Conservation (phyloP, 2,113 vertebrate species). For the Rhabdomys dilectus region DNA sequence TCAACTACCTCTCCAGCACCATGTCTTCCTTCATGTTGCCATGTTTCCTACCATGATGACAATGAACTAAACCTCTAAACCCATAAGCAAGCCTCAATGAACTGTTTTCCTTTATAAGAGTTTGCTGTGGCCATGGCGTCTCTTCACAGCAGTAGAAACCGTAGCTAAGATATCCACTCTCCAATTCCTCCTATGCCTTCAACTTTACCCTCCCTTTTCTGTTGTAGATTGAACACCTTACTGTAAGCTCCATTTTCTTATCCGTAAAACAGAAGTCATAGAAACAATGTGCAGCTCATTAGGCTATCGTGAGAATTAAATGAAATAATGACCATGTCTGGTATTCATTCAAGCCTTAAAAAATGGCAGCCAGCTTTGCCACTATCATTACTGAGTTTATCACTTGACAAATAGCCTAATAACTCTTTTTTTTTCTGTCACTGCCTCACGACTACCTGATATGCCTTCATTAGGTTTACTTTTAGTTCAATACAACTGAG, state of each 20-base stretch:
- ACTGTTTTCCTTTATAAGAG: not conserved
- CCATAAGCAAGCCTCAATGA: not conserved
- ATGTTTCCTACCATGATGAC: not conserved
- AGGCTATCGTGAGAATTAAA: not conserved
- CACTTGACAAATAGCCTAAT: slow-evolving; percentile 31
- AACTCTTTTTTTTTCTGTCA: slow-evolving; percentile 14
- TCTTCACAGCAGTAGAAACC: not conserved
- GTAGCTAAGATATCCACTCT: not conserved
- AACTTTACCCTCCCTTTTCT: not conserved
- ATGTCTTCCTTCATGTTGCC: not conserved
- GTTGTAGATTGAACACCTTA: not conserved
- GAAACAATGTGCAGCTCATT: not conserved
- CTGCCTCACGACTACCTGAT: slow-evolving; percentile 27
- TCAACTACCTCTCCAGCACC: not conserved
- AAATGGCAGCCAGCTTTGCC: not conserved
- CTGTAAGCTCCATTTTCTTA: slow-evolving; percentile 24
- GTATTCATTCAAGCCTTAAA: not conserved
- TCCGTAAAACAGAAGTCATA: slow-evolving; percentile 15
- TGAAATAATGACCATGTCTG: not conserved
- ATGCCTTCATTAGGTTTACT: slow-evolving; percentile 40
- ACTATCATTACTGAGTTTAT: slow-evolving; percentile 29
- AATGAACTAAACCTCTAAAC: not conserved
- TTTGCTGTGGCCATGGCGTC: not conserved
- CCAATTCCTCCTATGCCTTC: not conserved
- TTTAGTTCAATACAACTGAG: slow-evolving; percentile 53